Conservation (phyloP, 2,888 invertebrate species). For the Eretmocerus hayati region DNA sequence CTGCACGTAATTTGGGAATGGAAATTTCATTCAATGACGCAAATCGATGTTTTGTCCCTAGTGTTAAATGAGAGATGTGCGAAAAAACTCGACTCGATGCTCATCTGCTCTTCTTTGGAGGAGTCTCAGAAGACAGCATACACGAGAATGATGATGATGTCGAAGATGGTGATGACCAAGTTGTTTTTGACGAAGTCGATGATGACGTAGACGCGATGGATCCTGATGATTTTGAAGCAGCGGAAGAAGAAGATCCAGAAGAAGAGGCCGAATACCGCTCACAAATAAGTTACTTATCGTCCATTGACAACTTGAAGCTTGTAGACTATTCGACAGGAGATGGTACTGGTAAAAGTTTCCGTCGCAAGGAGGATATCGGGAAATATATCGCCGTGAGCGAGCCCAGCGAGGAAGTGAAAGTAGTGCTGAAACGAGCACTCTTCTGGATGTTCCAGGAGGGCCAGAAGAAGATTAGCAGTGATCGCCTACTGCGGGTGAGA, state of each 20-base stretch:
- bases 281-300: too few species aligned
- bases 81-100: not conserved
- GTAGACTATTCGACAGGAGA: too few species aligned
- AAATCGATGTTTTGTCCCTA: too few species aligned
- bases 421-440: conserved; percentile 8
- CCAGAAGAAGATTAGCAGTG: conserved; percentile 8
- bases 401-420: not conserved
- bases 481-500: conserved; percentile 6
- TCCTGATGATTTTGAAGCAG: not conserved
- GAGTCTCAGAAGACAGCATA: not conserved
- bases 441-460: conserved; percentile 15
- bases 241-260: not conserved
- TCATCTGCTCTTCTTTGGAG: not conserved
- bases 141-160: not conserved
- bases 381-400: too few species aligned
- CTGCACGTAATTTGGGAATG: not conserved
- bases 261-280: too few species aligned
- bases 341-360: too few species aligned
- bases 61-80: too few species aligned
- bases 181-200: not conserved
- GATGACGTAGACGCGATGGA: not conserved
- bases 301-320: too few species aligned
- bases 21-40: not conserved
- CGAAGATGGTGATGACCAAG: not conserved
- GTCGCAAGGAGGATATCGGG: not conserved